phyloP scores from a whole-genome alignment of 2,797 vertebrate genomes.

The Neomorphus geoffroyi region DNA sequence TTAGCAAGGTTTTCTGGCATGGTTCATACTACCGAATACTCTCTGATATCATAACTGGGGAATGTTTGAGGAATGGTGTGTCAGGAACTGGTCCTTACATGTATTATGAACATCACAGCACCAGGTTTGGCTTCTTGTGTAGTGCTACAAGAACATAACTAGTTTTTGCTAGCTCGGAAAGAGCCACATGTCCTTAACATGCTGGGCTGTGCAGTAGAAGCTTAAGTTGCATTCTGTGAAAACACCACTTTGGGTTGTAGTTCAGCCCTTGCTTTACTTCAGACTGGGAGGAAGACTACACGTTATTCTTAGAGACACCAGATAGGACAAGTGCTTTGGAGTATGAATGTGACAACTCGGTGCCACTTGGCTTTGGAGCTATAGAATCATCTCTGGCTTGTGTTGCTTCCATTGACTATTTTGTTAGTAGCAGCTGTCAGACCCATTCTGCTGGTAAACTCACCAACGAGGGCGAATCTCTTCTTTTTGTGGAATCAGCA shows the following conservation, averaged over 20 bases:
- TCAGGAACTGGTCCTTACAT: not conserved
- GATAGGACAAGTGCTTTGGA: not conserved
- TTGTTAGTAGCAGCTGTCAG: not conserved
- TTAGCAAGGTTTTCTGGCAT: conserved; percentile 1
- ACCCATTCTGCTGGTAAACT: not conserved
- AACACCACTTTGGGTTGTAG: not conserved
- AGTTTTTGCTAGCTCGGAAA: not conserved
- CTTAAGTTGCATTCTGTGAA: not conserved
- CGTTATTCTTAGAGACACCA: not conserved
- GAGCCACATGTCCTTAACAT: not conserved
- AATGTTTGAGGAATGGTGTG: not conserved
- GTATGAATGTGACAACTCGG: too few relatives aligned
- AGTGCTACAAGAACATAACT: not conserved
- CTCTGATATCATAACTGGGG: not conserved
- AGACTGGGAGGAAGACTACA: not conserved
- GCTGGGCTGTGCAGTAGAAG: not conserved
- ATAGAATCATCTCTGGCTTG: not conserved
- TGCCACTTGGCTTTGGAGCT: not conserved
- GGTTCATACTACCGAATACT: not conserved
- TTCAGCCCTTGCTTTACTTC: not conserved
- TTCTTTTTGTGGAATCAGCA: not conserved
- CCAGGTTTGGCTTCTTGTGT: not conserved
- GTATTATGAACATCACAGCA: not conserved
- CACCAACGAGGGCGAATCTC: not conserved
- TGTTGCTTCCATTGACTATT: not conserved